Conservation (phyloP, 2,888 invertebrate species). For the Tigriopus californicus region DNA sequence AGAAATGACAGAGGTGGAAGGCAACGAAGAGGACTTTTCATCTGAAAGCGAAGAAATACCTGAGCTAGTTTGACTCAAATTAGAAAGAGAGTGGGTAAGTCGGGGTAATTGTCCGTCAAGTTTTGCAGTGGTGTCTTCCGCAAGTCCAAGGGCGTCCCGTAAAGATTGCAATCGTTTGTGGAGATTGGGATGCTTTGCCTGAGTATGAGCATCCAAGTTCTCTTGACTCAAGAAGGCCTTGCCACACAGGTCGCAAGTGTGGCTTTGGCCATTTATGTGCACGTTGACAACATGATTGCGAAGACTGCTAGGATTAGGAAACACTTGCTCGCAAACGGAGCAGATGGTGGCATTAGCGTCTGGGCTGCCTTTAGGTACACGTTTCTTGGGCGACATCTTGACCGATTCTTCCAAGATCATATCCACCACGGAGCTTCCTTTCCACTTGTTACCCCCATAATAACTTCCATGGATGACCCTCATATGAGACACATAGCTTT, state of each 20-base stretch:
- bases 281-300: no score
- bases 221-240: neutral
- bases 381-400: neutral
- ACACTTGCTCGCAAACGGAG: no score
- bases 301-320: no score
- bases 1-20: neutral
- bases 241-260: neutral
- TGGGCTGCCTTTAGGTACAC: neutral
- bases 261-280: no score
- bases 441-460: neutral
- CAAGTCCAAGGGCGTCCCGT: neutral
- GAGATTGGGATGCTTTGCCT: conserved; percentile 3
- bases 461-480: conserved; percentile 1
- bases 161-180: conserved; percentile 3
- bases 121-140: neutral
- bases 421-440: neutral
- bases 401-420: neutral
- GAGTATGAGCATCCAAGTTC: neutral
- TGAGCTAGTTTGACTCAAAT: no score
- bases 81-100: neutral
- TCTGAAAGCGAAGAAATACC: neutral
- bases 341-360: no score
- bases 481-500: neutral
- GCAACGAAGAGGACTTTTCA: neutral
- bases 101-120: neutral